These are phyloP conservation scores for Allobates femoralis DNA, from an alignment of 2,797 vertebrate species.

Conservation along the genomic window DNA sequence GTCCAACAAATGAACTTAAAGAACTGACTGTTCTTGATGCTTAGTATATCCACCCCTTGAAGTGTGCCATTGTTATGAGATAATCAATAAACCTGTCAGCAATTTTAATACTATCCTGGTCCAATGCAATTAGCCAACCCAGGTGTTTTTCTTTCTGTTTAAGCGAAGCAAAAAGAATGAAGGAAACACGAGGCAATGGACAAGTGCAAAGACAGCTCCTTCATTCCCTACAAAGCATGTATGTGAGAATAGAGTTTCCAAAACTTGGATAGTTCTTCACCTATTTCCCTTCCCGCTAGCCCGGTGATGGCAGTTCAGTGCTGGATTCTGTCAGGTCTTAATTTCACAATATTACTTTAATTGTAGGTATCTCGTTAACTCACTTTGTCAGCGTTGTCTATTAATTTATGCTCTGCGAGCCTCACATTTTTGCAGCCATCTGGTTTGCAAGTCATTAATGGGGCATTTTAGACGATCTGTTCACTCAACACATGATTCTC, in stretches of 20 bases:
- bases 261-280: background rate
- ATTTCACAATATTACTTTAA: slow-evolving; percentile 35
- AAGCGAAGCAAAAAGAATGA: too few species aligned
- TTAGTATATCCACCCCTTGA: too few species aligned
- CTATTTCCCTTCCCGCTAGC: background rate
- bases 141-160: too few species aligned
- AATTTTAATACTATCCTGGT: too few species aligned
- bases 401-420: slow-evolving; percentile 50
- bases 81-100: too few species aligned
- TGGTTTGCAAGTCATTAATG: slow-evolving; percentile 59
- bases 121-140: too few species aligned
- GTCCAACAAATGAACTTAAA: too few species aligned
- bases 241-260: background rate
- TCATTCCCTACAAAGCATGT: too few species aligned
- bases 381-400: slow-evolving; percentile 21
- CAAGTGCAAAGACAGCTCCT: too few species aligned
- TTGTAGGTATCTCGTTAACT: slow-evolving; percentile 26
- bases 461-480: slow-evolving; percentile 43
- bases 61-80: too few species aligned
- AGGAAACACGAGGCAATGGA: too few species aligned
- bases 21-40: too few species aligned
- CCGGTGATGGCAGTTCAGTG: background rate
- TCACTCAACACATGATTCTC: slow-evolving; percentile 34
- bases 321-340: background rate
- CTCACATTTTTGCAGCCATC: slow-evolving; percentile 58